phyloP scores from a whole-genome alignment of 2,797 vertebrate species.

The Syngnathus acus region DNA sequence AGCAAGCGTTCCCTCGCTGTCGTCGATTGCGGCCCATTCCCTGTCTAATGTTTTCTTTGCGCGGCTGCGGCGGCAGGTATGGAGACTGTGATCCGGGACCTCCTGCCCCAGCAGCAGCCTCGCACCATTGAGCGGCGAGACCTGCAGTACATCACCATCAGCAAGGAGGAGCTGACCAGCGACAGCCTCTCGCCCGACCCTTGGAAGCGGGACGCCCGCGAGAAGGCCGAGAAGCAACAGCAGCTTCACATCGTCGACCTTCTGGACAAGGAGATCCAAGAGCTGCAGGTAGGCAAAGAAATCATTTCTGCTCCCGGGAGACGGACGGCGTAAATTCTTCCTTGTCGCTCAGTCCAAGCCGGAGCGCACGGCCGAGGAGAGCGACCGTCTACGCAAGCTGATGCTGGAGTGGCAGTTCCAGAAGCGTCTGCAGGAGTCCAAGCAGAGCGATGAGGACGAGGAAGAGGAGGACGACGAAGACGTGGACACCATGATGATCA shows the following conservation, averaged over 20 bases:
- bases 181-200: slow-evolving; percentile 96
- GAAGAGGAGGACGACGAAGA: slow-evolving; percentile 94
- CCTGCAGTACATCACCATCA: slow-evolving; percentile 84
- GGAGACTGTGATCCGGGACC: slow-evolving; percentile 91
- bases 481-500: slow-evolving; percentile 90
- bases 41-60: too few species aligned
- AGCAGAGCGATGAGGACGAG: slow-evolving; percentile 92
- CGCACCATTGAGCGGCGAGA: slow-evolving; percentile 93
- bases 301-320: neutral
- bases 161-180: slow-evolving; percentile 86
- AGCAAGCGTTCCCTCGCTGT: neutral
- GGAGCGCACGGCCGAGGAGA: slow-evolving; percentile 88
- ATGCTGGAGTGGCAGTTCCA: slow-evolving; percentile 99
- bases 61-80: slow-evolving; percentile 26
- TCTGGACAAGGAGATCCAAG: slow-evolving; percentile 94
- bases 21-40: too few species aligned
- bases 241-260: slow-evolving; percentile 96
- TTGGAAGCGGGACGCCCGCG: slow-evolving; percentile 93
- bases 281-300: slow-evolving; percentile 71
- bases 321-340: too few species aligned
- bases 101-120: slow-evolving; percentile 93
- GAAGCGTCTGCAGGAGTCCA: slow-evolving; percentile 92
- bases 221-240: slow-evolving; percentile 97
- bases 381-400: slow-evolving; percentile 88
- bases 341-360: slow-evolving; percentile 72